Evolutionary conservation across 1,140 invertebrate species (phyloP).

Genomic region (Lerema accius): DNA sequence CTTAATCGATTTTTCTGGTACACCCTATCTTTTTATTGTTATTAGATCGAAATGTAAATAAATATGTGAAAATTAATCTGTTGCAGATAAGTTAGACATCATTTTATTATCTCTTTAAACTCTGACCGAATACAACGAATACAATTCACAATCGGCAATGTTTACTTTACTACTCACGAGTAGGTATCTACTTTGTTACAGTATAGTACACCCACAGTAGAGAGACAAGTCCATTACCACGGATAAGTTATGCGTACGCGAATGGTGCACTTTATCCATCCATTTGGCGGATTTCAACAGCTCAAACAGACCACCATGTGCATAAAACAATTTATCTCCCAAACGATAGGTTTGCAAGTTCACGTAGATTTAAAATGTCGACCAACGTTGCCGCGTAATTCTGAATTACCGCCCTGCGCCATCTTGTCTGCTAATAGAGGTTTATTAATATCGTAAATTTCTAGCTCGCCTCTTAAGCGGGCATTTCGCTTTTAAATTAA

Average conservation of each 20-base stretch:
- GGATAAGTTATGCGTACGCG: constrained; percentile 32
- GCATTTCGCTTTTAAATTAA: constrained; percentile 54
- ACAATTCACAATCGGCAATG: no score
- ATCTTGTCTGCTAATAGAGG: constrained; percentile 55
- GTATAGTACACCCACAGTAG: not conserved
- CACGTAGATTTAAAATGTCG: constrained; percentile 48
- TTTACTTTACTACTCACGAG: no score
- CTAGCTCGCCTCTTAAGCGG: constrained; percentile 46
- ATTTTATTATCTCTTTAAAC: no score
- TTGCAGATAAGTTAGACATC: no score
- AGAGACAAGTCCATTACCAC: constrained; percentile 9
- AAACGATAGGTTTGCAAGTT: constrained; percentile 30
- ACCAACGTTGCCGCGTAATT: constrained; percentile 43
- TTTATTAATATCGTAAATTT: constrained; percentile 58
- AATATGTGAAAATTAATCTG: no score
- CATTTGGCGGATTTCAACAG: constrained; percentile 50
- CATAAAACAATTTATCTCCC: constrained; percentile 36
- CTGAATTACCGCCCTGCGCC: constrained; percentile 47
- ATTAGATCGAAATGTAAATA: no score
- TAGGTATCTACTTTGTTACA: no score
- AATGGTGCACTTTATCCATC: constrained; percentile 47
- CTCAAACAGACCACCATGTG: constrained; percentile 33
- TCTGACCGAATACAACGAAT: no score
- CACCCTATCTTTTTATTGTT: no score
- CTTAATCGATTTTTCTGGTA: no score